These are phyloP conservation scores for Cremastinae sp. DNA, from an alignment of 2,888 invertebrate species.

Conservation along the genomic window DNA sequence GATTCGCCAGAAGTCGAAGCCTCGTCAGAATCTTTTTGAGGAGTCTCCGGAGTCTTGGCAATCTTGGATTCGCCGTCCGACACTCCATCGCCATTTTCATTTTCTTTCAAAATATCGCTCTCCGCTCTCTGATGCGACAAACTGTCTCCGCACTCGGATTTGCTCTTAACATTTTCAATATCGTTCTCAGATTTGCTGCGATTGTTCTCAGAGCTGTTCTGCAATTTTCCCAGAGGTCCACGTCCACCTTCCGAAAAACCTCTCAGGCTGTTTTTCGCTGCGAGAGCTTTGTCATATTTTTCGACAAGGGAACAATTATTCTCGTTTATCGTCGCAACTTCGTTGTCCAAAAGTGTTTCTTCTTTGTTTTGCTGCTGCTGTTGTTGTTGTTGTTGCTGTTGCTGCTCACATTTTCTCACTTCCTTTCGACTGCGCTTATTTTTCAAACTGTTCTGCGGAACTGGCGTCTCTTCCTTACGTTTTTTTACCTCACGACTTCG, in stretches of 20 bases:
- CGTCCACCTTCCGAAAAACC: slow-evolving; percentile 73
- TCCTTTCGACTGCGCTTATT: slow-evolving; percentile 69
- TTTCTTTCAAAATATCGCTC: slow-evolving; percentile 63
- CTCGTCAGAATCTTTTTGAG: slow-evolving; percentile 75
- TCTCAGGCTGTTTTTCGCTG: slow-evolving; percentile 66
- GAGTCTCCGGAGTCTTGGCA: slow-evolving; percentile 66
- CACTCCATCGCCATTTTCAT: slow-evolving; percentile 61
- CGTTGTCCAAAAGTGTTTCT: slow-evolving; percentile 76
- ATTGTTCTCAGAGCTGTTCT: slow-evolving; percentile 59
- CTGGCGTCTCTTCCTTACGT: slow-evolving; percentile 69
- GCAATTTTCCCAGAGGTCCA: slow-evolving; percentile 55
- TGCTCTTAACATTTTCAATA: slow-evolving; percentile 61
- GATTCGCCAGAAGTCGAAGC: slow-evolving; percentile 77
- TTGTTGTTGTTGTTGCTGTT: too few species aligned
- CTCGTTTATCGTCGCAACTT: slow-evolving; percentile 79
- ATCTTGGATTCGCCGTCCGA: slow-evolving; percentile 63
- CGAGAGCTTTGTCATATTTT: slow-evolving; percentile 66
- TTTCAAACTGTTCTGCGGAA: slow-evolving; percentile 58
- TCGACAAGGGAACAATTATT: slow-evolving; percentile 70
- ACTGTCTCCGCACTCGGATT: slow-evolving; percentile 57
- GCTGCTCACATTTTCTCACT: slow-evolving; percentile 68
- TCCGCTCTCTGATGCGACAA: slow-evolving; percentile 63
- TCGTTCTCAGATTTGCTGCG: slow-evolving; percentile 79
- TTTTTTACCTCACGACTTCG: slow-evolving; percentile 74
- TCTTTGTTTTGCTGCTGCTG: slow-evolving; percentile 77